Evolutionary conservation across 2,888 invertebrate genomes (phyloP).

Genomic region (Spodoptera picta): DNA sequence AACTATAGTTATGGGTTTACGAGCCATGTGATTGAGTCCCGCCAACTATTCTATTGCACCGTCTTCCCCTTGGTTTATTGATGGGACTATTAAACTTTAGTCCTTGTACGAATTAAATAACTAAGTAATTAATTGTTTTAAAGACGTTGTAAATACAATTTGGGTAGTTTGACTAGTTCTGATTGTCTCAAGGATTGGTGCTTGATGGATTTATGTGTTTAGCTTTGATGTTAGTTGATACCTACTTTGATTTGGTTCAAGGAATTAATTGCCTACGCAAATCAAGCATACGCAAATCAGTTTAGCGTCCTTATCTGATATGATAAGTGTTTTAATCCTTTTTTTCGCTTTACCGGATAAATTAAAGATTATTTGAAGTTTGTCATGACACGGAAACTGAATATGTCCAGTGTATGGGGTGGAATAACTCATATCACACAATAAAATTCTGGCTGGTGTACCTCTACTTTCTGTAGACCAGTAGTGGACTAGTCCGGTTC

Average conservation of each 20-base stretch:
- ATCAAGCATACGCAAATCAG: too few relatives aligned
- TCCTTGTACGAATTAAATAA: constrained; percentile 47
- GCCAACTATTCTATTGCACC: constrained; percentile 63
- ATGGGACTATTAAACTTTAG: constrained; percentile 54
- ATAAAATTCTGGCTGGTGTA: too few relatives aligned
- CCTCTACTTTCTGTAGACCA: too few relatives aligned
- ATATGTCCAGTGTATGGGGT: too few relatives aligned
- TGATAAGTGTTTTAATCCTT: too few relatives aligned
- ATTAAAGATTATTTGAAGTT: too few relatives aligned
- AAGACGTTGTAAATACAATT: constrained; percentile 50
- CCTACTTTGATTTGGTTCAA: constrained; percentile 2
- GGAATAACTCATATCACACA: too few relatives aligned
- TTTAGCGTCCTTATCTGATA: too few relatives aligned
- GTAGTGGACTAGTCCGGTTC: too few relatives aligned
- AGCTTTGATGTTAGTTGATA: constrained; percentile 19
- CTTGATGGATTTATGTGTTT: constrained; percentile 22
- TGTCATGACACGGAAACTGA: too few relatives aligned
- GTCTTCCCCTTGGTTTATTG: constrained; percentile 60
- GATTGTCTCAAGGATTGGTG: constrained; percentile 6
- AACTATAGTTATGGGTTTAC: constrained; percentile 71
- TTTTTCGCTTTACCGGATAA: too few relatives aligned
- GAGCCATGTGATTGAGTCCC: constrained; percentile 76
- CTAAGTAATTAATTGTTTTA: constrained; percentile 52
- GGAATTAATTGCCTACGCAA: background rate
- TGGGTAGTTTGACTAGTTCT: constrained; percentile 34